Evolutionary conservation across 2,888 invertebrate genomes (phyloP).

Genomic region (Eupithecia subumbrata): DNA sequence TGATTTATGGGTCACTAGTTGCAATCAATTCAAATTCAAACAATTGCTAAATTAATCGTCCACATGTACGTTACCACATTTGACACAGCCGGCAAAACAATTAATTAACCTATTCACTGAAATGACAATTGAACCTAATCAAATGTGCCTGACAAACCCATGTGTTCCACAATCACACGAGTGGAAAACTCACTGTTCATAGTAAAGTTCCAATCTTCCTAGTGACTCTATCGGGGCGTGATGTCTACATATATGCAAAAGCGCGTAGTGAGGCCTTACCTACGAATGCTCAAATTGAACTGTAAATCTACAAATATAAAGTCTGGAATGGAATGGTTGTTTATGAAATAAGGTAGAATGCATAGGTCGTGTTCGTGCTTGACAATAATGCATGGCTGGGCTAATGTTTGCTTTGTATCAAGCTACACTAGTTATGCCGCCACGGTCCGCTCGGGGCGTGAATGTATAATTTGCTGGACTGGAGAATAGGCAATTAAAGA

Average conservation of each 20-base stretch:
- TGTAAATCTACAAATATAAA: not conserved
- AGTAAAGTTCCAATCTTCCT: constrained; percentile 81
- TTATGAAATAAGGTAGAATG: constrained; percentile 44
- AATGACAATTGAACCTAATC: constrained; percentile 39
- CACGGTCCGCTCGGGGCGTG: constrained; percentile 76
- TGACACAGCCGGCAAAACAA: constrained; percentile 29
- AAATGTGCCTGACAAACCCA: constrained; percentile 49
- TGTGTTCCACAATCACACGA: constrained; percentile 51
- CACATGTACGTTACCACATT: constrained; percentile 18
- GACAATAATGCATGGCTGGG: constrained; percentile 83
- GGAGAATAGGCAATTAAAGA: constrained; percentile 79
- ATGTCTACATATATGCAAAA: constrained; percentile 71
- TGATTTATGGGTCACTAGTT: not conserved
- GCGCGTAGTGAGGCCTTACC: constrained; percentile 46
- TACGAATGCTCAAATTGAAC: constrained; percentile 14
- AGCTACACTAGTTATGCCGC: constrained; percentile 77
- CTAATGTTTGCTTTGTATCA: constrained; percentile 83
- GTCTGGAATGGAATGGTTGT: constrained; percentile 26
- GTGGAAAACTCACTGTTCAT: constrained; percentile 73
- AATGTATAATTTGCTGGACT: constrained; percentile 77
- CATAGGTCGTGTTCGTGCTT: constrained; percentile 67
- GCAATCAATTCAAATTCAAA: constrained; percentile 11
- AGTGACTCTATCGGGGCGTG: constrained; percentile 73
- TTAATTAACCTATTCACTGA: constrained; percentile 38
- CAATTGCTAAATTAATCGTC: not conserved